Evolutionary conservation across 2,113 vertebrate genomes (phyloP), one percentile per base, ranked within the genome.

Genomic region (Salvelinus alpinus): DNA sequence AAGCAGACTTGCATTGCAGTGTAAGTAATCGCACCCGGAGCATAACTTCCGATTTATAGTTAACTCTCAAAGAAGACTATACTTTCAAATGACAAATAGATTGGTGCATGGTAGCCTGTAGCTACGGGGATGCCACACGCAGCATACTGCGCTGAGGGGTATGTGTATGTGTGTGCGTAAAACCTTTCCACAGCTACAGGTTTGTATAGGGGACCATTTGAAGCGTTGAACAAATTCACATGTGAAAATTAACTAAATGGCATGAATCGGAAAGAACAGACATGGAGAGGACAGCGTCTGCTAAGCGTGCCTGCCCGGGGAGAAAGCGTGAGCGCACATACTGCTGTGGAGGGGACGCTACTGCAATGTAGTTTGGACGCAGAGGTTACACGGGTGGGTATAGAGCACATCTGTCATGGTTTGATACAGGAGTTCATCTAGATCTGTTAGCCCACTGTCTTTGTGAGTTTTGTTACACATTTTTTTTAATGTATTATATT

Each of bases 121-220:
- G 59, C n/a, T 60, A 4, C 9, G n/a, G 20, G 9, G 59, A 22
- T 62, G n/a, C n/a, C 9, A 24, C n/a, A 62, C 6, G n/a, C 18
- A 22, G 14, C 5, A 44, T 29, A 57, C 5, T 7, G 22, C 9
- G 64, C 22, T 9, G 25, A 20, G 38, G 48, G 22, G 2, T 1
- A 9, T 0, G 70, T 51, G 25, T 29, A 8, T 38, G 14, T 0
- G 12, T n/a, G 82, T 73, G 84, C 79, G 85, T 88, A 85, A 86
- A 86, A 78, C 13, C 31, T 68, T 7, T 62, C 38, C 62, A 20
- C 2, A 7, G 20, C 31, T 11, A 70, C 20, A 62, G 16, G 62
- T 29, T 34, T 68, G 9, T 44, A 44, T 47, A 64, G 12, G 20
- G 62, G 34, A 64, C 7, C 3, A 22, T 22, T 8, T 62, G 7